phyloP scores from a whole-genome alignment of 2,797 vertebrate genomes.

The Eutrigla gurnardus region DNA sequence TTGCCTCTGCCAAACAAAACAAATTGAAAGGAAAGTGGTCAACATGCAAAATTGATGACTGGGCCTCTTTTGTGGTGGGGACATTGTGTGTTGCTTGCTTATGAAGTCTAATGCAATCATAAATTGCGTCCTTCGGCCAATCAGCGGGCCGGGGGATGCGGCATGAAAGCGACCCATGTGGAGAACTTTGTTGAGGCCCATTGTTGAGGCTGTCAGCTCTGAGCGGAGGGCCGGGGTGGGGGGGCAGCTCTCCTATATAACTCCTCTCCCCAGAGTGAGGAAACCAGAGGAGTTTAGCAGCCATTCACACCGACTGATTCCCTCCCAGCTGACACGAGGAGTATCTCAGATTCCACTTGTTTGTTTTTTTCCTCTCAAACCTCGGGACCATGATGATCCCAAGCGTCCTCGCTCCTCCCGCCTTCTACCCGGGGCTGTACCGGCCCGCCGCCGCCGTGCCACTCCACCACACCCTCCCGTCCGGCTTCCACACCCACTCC shows the following conservation, averaged over 20 bases:
- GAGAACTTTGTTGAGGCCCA: slow-evolving; percentile 95
- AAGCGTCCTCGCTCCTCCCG: slow-evolving; percentile 90
- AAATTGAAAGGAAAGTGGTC: slow-evolving; percentile 87
- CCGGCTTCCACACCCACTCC: slow-evolving; percentile 88
- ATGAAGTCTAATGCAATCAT: slow-evolving; percentile 99
- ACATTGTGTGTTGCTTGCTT: slow-evolving; percentile 90
- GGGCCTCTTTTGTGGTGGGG: slow-evolving; percentile 87
- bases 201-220: slow-evolving; percentile 94
- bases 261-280: slow-evolving; percentile 77
- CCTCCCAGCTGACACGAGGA: slow-evolving; percentile 66
- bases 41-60: slow-evolving; percentile 92
- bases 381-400: slow-evolving; percentile 94
- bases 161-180: slow-evolving; percentile 92
- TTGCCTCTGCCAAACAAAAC: slow-evolving; percentile 81
- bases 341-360: slow-evolving; percentile 53
- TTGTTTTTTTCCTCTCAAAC: slow-evolving; percentile 14
- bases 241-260: slow-evolving; percentile 90
- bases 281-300: slow-evolving; percentile 81
- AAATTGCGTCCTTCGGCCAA: slow-evolving; percentile 93
- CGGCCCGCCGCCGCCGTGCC: slow-evolving; percentile 90
- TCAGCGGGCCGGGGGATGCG: slow-evolving; percentile 83
- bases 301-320: slow-evolving; percentile 77
- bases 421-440: slow-evolving; percentile 92
- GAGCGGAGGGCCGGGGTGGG: slow-evolving; percentile 77
- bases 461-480: slow-evolving; percentile 89